These are phyloP conservation scores for Macrophya alboannulata DNA, from an alignment of 2,888 invertebrate genomes.

Conservation along the genomic window DNA sequence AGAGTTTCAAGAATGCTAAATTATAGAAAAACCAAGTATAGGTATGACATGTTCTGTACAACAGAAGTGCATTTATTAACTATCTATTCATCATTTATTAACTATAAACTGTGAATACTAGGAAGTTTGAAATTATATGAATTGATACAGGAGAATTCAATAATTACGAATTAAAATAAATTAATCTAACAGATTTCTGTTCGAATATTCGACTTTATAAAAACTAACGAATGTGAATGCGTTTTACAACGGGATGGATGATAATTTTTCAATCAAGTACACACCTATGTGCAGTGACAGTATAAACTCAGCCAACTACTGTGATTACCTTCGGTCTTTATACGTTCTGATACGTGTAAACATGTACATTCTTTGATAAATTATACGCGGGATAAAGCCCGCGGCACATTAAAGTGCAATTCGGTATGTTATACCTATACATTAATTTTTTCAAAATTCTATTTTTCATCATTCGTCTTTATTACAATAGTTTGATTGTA, in stretches of 20 bases:
- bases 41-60: slow-evolving; percentile 5
- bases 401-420: slow-evolving; percentile 6
- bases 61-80: slow-evolving; percentile 7
- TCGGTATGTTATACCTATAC: slow-evolving; percentile 24
- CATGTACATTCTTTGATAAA: slow-evolving; percentile 18
- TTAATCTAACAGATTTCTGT: neutral
- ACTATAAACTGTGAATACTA: slow-evolving; percentile 38
- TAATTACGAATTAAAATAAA: slow-evolving; percentile 36
- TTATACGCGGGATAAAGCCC: neutral
- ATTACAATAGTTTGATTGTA: neutral
- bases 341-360: neutral
- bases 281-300: slow-evolving; percentile 1
- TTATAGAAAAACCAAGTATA: slow-evolving; percentile 21
- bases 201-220: slow-evolving; percentile 13
- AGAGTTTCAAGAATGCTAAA: slow-evolving; percentile 25
- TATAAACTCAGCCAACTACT: slow-evolving; percentile 8
- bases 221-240: slow-evolving; percentile 23
- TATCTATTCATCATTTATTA: slow-evolving; percentile 32
- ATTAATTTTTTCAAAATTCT: neutral
- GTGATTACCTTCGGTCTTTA: slow-evolving; percentile 8
- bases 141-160: neutral
- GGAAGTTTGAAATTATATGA: slow-evolving; percentile 19
- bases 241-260: slow-evolving; percentile 36
- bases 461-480: neutral
- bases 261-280: slow-evolving; percentile 18